These are phyloP conservation scores for Siphamia tubifer DNA, from an alignment of 2,113 vertebrate species.

Conservation along the genomic window DNA sequence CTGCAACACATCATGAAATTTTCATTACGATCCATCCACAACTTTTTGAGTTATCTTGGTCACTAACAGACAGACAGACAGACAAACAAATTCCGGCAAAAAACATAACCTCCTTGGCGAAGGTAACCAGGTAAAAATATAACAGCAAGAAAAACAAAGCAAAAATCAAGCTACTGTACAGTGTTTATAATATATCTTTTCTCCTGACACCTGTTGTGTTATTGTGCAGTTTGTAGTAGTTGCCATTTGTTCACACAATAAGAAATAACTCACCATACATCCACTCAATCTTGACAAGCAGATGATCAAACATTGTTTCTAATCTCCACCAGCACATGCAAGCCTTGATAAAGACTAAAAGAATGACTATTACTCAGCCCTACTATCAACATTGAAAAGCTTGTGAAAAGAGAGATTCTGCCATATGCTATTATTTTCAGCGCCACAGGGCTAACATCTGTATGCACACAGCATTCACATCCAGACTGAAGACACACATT, in stretches of 20 bases:
- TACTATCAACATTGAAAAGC: slow-evolving; percentile 8
- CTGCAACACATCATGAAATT: too few relatives aligned
- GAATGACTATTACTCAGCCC: background rate
- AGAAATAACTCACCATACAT: background rate
- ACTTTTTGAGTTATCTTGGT: too few relatives aligned
- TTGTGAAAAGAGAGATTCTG: slow-evolving; percentile 10
- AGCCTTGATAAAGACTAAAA: background rate
- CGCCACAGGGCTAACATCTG: slow-evolving; percentile 56
- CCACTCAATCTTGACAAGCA: background rate
- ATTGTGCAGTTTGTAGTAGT: background rate
- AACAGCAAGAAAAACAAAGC: accelerated
- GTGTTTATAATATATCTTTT: too few relatives aligned
- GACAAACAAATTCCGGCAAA: too few relatives aligned
- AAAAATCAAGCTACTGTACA: background rate
- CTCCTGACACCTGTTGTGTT: background rate
- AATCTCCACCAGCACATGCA: background rate
- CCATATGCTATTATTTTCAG: slow-evolving; percentile 49
- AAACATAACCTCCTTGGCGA: too few relatives aligned
- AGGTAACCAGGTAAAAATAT: too few relatives aligned
- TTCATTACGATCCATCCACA: too few relatives aligned
- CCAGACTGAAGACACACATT: slow-evolving; percentile 35
- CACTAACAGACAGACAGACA: too few relatives aligned
- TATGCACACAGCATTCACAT: slow-evolving; percentile 37
- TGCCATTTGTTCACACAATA: background rate
- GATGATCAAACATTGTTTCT: background rate